These are phyloP conservation scores for Hanleya hanleyi DNA, from an alignment of 2,888 invertebrate genomes.

Conservation along the genomic window DNA sequence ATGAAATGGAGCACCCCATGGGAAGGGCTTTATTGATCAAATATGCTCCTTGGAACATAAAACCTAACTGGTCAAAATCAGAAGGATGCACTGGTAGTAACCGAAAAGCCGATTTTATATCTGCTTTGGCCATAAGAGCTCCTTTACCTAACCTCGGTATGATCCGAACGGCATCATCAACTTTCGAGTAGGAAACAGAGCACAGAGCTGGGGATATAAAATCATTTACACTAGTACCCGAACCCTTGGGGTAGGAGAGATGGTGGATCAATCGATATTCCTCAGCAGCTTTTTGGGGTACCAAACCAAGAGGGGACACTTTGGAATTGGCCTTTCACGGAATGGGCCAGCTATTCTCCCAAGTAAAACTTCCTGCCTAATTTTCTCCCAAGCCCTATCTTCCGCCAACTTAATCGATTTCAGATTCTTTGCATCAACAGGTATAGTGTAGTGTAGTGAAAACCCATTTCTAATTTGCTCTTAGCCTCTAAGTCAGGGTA, in stretches of 20 bases:
- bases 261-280: conserved; percentile 34
- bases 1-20: conserved; percentile 18
- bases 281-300: conserved; percentile 23
- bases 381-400: conserved; percentile 17
- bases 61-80: conserved; percentile 32
- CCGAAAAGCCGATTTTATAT: conserved; percentile 29
- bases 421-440: conserved; percentile 20
- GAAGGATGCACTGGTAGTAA: conserved; percentile 23
- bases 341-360: conserved; percentile 35
- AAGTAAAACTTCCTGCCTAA: conserved; percentile 21
- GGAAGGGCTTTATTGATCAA: conserved; percentile 23
- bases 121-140: conserved; percentile 6
- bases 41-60: conserved; percentile 20
- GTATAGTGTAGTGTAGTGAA: conserved; percentile 21
- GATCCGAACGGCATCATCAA: conserved; percentile 32
- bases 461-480: conserved; percentile 22
- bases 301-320: conserved; percentile 32
- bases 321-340: conserved; percentile 3
- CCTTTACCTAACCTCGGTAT: conserved; percentile 23
- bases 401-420: conserved; percentile 13
- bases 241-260: conserved; percentile 20
- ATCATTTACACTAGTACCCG: conserved; percentile 29
- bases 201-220: conserved; percentile 23
- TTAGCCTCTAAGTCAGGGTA: neutral
- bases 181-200: conserved; percentile 28